These are phyloP conservation scores for Picus viridis DNA, from an alignment of 2,797 vertebrate species.

Conservation along the genomic window DNA sequence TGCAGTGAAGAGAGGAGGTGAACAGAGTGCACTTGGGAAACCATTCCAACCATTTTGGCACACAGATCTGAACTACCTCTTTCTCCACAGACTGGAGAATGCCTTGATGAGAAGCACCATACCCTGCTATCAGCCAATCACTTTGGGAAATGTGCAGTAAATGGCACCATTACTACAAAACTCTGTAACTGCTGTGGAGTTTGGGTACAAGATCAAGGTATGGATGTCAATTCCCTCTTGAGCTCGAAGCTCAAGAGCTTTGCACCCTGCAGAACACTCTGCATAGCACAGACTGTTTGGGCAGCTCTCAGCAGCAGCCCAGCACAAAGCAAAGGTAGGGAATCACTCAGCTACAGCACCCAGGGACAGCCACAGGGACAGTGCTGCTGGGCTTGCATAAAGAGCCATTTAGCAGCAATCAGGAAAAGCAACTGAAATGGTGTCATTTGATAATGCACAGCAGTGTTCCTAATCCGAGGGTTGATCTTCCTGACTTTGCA, in stretches of 20 bases:
- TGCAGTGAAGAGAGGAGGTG: not conserved
- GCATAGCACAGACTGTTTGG: not conserved
- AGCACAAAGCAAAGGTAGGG: not conserved
- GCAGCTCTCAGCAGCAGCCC: not conserved
- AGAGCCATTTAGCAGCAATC: not conserved
- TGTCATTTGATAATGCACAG: not conserved
- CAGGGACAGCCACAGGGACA: not conserved
- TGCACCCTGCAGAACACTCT: not conserved
- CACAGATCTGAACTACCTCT: not conserved
- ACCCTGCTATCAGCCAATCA: not conserved
- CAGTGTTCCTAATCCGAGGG: not conserved
- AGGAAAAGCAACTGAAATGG: not conserved
- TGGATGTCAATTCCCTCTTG: not conserved
- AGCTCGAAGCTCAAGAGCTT: not conserved
- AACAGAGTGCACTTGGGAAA: not conserved
- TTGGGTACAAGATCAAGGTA: not conserved
- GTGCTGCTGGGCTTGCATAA: not conserved
- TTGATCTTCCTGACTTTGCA: not conserved
- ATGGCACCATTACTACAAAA: not conserved
- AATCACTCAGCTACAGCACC: not conserved
- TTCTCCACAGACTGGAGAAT: not conserved
- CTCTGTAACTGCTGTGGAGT: not conserved
- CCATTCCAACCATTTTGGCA: not conserved
- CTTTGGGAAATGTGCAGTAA: not conserved
- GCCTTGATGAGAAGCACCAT: not conserved